Evolutionary conservation across 2,797 vertebrate species (phyloP), one percentile per base, ranked within the genome.

Genomic region (Sebastes melanostomus): DNA sequence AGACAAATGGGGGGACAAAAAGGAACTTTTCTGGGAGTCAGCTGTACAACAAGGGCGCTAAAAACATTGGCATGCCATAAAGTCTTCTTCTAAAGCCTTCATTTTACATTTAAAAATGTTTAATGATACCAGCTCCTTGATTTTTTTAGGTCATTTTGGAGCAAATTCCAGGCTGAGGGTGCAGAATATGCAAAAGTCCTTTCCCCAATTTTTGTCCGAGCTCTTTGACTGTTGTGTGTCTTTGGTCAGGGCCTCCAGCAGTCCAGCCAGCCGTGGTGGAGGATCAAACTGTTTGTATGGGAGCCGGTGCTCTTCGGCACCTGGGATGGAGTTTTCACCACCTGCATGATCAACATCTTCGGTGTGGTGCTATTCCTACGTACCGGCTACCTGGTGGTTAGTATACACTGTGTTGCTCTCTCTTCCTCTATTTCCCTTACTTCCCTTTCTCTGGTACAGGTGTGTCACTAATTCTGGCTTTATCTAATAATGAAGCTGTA

Each of bases 341-440:
- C 98, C 78, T 99, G 98, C 89, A 98, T 99, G 98, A 99, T 99
- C 95, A 99, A 99, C 91, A 99, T 99, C 87, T 99, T 99, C 78
- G 98, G 98, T 25, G 98, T 99, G 27, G 98, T 99, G 82, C 96
- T 99, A 58, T 99, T 99, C 88, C 93, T 99, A 68, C 96, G 98
- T 71, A 99, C 98, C 0, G 98, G 98, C 56, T 99, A 97, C 97
- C 95, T 99, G 0, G 98, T 99, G 96, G 98, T 99, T 77, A 97
- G 98, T 95, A 32, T 10, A 32, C 14, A 42, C 13, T 6, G 2
- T 20, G 5, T 46, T 27, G 36, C 29, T 59, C 5, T 27, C 12
- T 4, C 11, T 36, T 14, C 16, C 25, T 55, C 3, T 13, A 24
- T 32, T 27, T 32, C 36, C n/a, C 6, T 20, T 8, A 16, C 6